Evolutionary conservation across 1,140 invertebrate species (phyloP).

Genomic region (Drosophila orena): DNA sequence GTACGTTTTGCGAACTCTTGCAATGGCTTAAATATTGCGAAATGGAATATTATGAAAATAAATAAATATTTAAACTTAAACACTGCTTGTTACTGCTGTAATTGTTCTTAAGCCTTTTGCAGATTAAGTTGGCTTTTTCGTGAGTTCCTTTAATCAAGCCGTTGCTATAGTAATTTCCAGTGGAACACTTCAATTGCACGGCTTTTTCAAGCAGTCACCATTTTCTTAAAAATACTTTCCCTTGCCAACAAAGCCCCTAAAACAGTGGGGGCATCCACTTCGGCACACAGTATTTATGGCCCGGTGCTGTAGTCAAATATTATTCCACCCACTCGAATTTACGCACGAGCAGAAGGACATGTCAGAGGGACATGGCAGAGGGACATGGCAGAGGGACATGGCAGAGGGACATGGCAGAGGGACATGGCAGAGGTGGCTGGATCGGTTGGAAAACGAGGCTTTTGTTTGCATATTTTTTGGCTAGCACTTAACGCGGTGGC

Average conservation of each 20-base stretch:
- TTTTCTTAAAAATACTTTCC: not conserved
- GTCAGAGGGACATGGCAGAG: conserved; percentile 2
- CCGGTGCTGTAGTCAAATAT: conserved; percentile 40
- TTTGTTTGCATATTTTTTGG: conserved; percentile 64
- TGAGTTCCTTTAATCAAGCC: too few relatives aligned
- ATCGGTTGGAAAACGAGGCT: conserved; percentile 21
- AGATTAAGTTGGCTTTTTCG: too few relatives aligned
- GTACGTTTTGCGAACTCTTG: too few relatives aligned
- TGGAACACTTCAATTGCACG: not conserved
- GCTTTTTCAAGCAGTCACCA: not conserved
- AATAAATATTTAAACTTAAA: too few relatives aligned
- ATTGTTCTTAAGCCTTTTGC: too few relatives aligned
- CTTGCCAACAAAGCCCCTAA: not conserved
- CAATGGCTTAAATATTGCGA: too few relatives aligned
- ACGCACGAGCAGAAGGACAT: conserved; percentile 17
- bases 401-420: conserved; percentile 1
- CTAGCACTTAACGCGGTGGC: conserved; percentile 49
- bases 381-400: conserved; percentile 2
- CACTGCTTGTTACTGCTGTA: too few relatives aligned
- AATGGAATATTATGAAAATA: too few relatives aligned
- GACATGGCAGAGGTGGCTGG: conserved; percentile 2
- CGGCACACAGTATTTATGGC: conserved; percentile 32
- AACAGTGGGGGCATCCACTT: not conserved
- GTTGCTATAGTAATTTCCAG: too few relatives aligned
- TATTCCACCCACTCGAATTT: conserved; percentile 41